Base-by-base conservation (phyloP, 1,140 invertebrate species). In the Lepidostoma basale region DNA sequence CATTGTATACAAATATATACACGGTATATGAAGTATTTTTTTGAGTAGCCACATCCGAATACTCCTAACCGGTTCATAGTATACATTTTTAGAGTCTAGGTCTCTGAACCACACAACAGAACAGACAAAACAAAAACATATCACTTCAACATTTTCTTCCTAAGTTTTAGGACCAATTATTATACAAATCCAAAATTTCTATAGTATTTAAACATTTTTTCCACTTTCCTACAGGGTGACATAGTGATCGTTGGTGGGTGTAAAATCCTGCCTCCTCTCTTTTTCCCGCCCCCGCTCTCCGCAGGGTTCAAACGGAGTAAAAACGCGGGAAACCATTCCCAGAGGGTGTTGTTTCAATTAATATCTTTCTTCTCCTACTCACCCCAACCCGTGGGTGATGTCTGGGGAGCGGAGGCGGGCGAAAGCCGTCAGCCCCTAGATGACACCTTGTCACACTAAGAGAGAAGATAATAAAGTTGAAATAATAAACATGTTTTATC, bases 301-400 rank as follows among this genome's bases (percentile, higher is more conserved):
- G 25, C n/a, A 9, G 26, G 49, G n/a, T n/a, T n/a, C n/a, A n/a
- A 30, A 10, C 23, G 49, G 49, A 26, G 45, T 49, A 23, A 23
- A 54, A 54, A n/a, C 33, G 33, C 14, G 49, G n/a, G 25, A 54
- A 28, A 54, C 49, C 49, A 20, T 26, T 30, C 49, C 49, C 20
- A 14, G 14, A 18, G 49, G 49, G 49, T 54, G 49, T 54, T 26
- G 26, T 54, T 54, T 54, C 49, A 54, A 54, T 54, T 54, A 54
- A 28, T 54, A 54, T 54, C n/a, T n/a, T 30, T 54, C 49, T 54
- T 5, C 49, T 30, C 25, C 49, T 26, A 16, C 49, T n/a, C 49
- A 26, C 16, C 14, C 44, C 14, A 20, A 47, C 16, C 45, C 16
- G 49, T 54, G 49, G 33, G 49, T 54, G 49, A 54, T 14, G 49